phyloP scores from a whole-genome alignment of 1,140 invertebrate genomes.

The Dufourea novaeangliae region DNA sequence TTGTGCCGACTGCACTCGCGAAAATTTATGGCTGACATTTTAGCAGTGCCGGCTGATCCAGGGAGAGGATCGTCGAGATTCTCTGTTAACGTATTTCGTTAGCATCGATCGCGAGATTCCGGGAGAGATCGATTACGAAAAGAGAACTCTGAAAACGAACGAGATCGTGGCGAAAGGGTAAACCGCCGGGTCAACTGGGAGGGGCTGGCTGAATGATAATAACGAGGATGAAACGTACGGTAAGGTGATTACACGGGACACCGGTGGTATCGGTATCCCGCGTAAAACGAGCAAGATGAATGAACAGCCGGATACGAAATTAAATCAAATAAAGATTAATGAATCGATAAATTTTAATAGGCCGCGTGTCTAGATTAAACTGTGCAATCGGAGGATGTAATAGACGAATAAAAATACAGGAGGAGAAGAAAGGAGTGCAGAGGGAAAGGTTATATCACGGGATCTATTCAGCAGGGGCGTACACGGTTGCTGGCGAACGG shows the following conservation, averaged over 20 bases:
- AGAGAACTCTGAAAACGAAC: slow-evolving; percentile 7
- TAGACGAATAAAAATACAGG: slow-evolving; percentile 3
- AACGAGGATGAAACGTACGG: neutral
- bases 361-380: slow-evolving; percentile 39
- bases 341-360: slow-evolving; percentile 46
- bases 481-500: slow-evolving; percentile 27
- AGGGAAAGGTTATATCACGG: slow-evolving; percentile 6
- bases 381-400: slow-evolving; percentile 13
- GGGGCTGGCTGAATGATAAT: neutral
- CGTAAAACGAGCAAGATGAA: neutral
- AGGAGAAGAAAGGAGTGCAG: slow-evolving; percentile 6
- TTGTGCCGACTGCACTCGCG: slow-evolving; percentile 33
- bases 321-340: slow-evolving; percentile 60
- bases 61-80: slow-evolving; percentile 30
- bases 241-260: slow-evolving; percentile 15
- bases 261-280: neutral
- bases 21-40: slow-evolving; percentile 68
- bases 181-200: neutral
- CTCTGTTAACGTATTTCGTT: slow-evolving; percentile 12
- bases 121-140: slow-evolving; percentile 15
- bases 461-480: slow-evolving; percentile 38
- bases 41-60: neutral
- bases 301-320: slow-evolving; percentile 39
- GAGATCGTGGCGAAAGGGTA: neutral
- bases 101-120: slow-evolving; percentile 29